Conservation (phyloP, 2,888 invertebrate species). For the Coremacera marginata region DNA sequence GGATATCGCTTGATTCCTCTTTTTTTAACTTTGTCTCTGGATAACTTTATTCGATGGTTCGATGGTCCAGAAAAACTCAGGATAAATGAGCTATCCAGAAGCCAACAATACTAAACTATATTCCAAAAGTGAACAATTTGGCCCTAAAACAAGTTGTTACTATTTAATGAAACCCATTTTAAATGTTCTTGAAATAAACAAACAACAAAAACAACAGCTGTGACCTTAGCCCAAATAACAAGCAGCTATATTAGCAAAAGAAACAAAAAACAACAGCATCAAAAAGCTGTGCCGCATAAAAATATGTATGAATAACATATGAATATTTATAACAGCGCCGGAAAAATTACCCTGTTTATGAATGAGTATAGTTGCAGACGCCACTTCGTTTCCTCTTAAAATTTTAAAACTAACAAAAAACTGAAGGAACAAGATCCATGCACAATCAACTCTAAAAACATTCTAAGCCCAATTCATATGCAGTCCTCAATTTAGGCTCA, state of each 20-base stretch:
- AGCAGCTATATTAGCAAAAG: neutral
- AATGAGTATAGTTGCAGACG: conserved; percentile 40
- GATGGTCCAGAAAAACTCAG: too few species aligned
- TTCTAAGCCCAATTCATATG: conserved; percentile 14
- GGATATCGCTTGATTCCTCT: too few species aligned
- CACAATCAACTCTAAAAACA: conserved; percentile 11
- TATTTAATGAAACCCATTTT: neutral
- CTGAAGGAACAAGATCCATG: neutral
- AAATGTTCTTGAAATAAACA: neutral
- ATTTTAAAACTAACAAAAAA: neutral
- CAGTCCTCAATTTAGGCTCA: conserved; percentile 60
- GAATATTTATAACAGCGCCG: neutral
- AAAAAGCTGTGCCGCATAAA: neutral
- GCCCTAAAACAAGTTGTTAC: neutral
- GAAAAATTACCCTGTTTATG: conserved; percentile 16
- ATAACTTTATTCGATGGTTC: too few species aligned
- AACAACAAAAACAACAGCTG: neutral
- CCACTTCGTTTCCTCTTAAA: conserved; percentile 31
- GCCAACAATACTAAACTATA: too few species aligned
- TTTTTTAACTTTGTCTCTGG: too few species aligned
- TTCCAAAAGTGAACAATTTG: too few species aligned
- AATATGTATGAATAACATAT: neutral
- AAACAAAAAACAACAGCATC: neutral
- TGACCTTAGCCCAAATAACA: neutral
- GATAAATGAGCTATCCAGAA: too few species aligned